Evolutionary conservation across 2,888 invertebrate species (phyloP).

Genomic region (Drosophila algonquin): DNA sequence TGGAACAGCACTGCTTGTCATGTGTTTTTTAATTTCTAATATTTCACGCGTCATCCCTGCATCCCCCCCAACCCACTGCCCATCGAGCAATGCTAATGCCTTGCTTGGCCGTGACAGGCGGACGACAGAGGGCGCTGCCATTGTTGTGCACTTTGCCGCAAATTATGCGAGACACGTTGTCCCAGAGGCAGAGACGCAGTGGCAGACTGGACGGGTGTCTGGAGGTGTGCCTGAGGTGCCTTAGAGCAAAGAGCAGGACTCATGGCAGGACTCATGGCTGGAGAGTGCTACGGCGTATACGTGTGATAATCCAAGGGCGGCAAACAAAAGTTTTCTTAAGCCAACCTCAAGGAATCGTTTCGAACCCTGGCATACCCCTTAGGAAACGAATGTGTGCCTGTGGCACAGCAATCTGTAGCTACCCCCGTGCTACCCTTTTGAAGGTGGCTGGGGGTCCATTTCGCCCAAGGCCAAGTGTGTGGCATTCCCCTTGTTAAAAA

Average conservation of each 20-base stretch:
- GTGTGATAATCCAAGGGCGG: conserved; percentile 67
- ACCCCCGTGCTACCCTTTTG: conserved; percentile 11
- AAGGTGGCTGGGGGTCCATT: conserved; percentile 34
- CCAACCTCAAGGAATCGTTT: background rate
- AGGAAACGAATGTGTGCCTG: background rate
- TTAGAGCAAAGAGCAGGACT: conserved; percentile 8
- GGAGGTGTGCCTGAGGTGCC: conserved; percentile 76
- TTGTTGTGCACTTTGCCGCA: conserved; percentile 76
- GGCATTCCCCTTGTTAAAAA: conserved; percentile 63
- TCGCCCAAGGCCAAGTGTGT: conserved; percentile 75
- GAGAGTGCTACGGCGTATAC: conserved; percentile 30
- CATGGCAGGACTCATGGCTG: conserved; percentile 9
- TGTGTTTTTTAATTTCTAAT: conserved; percentile 79
- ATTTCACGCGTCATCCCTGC: conserved; percentile 64
- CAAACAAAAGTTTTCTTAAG: conserved; percentile 65
- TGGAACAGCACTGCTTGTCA: conserved; percentile 57
- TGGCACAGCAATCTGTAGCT: too few relatives aligned
- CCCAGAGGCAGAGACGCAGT: conserved; percentile 9
- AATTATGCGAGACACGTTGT: conserved; percentile 77
- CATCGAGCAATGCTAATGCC: conserved; percentile 53
- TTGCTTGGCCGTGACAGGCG: conserved; percentile 51
- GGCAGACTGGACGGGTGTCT: conserved; percentile 35
- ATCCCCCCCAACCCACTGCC: background rate
- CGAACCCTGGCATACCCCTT: background rate
- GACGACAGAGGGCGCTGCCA: conserved; percentile 43